Base-by-base conservation (phyloP, 37 sponge, comb jelly and placozoan genomes). In the Aphrocallistes beatrix region DNA sequence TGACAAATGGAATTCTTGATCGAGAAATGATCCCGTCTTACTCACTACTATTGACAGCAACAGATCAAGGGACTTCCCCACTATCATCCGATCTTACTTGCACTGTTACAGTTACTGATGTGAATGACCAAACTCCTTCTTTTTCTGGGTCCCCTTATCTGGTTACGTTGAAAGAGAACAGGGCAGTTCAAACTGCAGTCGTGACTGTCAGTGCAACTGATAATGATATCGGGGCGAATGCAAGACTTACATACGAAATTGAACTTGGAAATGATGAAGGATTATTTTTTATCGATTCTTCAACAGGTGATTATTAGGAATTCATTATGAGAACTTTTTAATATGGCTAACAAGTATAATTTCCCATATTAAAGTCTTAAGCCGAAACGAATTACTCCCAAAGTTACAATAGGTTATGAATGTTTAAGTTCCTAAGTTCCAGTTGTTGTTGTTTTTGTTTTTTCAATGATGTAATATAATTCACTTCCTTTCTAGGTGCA, bases 161-260 rank as follows among this genome's bases (percentile, higher is more conserved):
- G 10, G 75, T 30, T 25, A 60, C 75, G 10, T 30, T 60, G 3
- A 30, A 19, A 6, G 75, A 60, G 75, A 13, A 60, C n/a, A 28
- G 28, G 10, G 75, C 75, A 60, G 8, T 60, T 19, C 6, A 6
- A 60, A 28, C 25, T 19, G 75, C 75, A 6, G 75, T 60, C 3
- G 3, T 6, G 25, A 60, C 75, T 28, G n/a, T 60, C 3, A 60
- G 28, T 3, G 75, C 75, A 32, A 60, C 75, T 60, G 75, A 60
- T 60, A 30, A 21, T 60, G 75, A 60, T 60, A 60, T 60, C 75
- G 75, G 75, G 21, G 75, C 75, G 25, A 60, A 60, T 60, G 75
- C 17, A 25, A 21, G 75, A 32, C 34, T 60, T 6, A 60, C 75
- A 25, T 60, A 60, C n/a, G 75, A 60, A 28, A 25, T 60, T 13